These are phyloP conservation scores for Drosophila birchii DNA, from an alignment of 2,888 invertebrate genomes.

Conservation along the genomic window DNA sequence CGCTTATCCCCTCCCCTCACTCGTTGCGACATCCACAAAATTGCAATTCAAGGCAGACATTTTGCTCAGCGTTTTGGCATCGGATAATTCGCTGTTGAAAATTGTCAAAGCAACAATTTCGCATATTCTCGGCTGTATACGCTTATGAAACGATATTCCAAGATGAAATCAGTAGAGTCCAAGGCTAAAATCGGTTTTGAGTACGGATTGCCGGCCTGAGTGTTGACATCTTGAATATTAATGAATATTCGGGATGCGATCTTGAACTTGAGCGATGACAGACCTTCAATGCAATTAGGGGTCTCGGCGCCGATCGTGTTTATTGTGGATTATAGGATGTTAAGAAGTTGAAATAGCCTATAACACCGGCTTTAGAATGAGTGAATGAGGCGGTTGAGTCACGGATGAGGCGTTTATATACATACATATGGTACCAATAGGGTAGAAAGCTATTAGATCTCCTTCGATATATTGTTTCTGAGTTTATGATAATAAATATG, in stretches of 20 bases:
- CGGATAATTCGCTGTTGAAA: constrained; percentile 25
- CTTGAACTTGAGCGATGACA: constrained; percentile 48
- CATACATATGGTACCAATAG: not conserved
- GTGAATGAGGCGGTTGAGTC: not conserved
- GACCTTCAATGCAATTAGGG: constrained; percentile 39
- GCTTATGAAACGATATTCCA: constrained; percentile 54
- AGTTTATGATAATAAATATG: not conserved
- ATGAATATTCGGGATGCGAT: constrained; percentile 51
- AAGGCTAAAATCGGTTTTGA: constrained; percentile 67
- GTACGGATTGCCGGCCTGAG: constrained; percentile 52
- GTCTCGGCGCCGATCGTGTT: constrained; percentile 11
- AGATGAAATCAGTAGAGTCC: constrained; percentile 70
- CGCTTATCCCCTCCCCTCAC: constrained; percentile 5
- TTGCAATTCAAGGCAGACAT: constrained; percentile 43
- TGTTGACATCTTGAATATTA: constrained; percentile 74
- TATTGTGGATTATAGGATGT: constrained; percentile 21
- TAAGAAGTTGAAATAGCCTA: not conserved
- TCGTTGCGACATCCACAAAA: constrained; percentile 10
- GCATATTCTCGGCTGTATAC: constrained; percentile 18
- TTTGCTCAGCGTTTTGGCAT: constrained; percentile 31
- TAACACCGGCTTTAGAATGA: not conserved
- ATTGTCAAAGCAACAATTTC: constrained; percentile 57
- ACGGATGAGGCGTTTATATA: not conserved
- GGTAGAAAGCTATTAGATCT: not conserved
- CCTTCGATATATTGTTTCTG: not conserved